Conservation (phyloP, 1,140 invertebrate genomes). For the Rhagoletis pomonella region DNA sequence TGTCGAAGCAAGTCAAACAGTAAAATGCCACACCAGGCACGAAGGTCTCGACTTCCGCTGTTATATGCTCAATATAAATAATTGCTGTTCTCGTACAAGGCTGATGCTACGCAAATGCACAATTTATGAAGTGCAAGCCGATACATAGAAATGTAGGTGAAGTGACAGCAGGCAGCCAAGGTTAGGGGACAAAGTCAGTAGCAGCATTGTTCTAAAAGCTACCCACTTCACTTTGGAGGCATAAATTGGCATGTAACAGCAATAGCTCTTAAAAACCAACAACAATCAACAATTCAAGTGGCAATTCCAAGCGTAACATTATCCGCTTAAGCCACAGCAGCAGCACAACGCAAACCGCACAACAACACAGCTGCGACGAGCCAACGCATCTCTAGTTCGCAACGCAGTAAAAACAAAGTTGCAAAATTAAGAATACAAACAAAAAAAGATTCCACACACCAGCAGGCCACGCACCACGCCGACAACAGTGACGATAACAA, state of each 20-base stretch:
- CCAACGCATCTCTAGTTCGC: not conserved
- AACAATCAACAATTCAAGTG: not conserved
- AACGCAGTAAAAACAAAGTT: not conserved
- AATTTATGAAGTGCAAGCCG: not conserved
- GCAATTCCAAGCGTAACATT: constrained; percentile 7
- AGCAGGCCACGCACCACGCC: not conserved
- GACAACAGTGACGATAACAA: not conserved
- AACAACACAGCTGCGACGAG: not conserved
- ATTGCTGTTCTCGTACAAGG: not conserved
- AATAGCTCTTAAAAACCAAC: not conserved
- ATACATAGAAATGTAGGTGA: not conserved
- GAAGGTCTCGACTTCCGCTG: constrained; percentile 5
- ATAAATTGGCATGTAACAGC: constrained; percentile 38
- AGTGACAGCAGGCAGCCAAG: not conserved
- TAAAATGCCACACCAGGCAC: constrained; percentile 1
- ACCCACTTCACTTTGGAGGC: not conserved
- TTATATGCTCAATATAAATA: not conserved
- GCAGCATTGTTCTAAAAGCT: not conserved
- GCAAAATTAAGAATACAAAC: not conserved
- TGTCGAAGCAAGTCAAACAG: not conserved
- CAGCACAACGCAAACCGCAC: not conserved
- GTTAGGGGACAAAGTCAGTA: not conserved
- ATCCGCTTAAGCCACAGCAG: not conserved
- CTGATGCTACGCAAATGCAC: not conserved
- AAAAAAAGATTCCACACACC: constrained; percentile 15